Conservation (phyloP, 2,888 invertebrate species). For the Folsomia candida region DNA sequence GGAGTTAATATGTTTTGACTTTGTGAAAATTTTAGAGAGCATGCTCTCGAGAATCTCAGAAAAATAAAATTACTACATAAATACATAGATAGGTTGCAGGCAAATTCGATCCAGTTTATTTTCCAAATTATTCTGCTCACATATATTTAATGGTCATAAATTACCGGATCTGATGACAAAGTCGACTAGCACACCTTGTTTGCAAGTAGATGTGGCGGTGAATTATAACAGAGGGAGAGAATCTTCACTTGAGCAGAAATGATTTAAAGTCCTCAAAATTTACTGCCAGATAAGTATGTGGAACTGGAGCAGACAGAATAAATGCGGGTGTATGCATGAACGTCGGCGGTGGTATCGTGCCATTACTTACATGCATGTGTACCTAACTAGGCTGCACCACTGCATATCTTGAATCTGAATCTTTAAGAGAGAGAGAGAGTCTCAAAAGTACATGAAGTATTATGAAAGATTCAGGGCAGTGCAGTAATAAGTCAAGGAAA, state of each 20-base stretch:
- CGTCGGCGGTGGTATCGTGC: neutral
- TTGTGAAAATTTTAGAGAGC: no score
- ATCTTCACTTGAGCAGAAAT: neutral
- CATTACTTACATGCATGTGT: neutral
- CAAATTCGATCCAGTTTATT: neutral
- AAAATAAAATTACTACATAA: no score
- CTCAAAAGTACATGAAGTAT: neutral
- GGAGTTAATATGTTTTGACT: no score
- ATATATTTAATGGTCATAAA: neutral
- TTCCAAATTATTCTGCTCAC: neutral
- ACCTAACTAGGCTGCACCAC: neutral
- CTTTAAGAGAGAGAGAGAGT: neutral
- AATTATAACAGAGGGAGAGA: neutral
- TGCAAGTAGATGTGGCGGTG: neutral
- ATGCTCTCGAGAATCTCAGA: no score
- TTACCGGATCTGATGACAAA: neutral
- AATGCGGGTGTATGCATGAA: neutral
- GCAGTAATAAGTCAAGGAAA: slow-evolving; percentile 14
- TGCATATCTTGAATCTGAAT: neutral
- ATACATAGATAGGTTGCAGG: no score
- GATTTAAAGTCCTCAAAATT: neutral
- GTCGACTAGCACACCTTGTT: neutral
- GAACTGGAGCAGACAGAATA: neutral
- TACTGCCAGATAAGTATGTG: neutral
- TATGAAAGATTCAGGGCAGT: slow-evolving; percentile 19